phyloP scores from a whole-genome alignment of 2,797 vertebrate species.

The Takifugu ocellatus region DNA sequence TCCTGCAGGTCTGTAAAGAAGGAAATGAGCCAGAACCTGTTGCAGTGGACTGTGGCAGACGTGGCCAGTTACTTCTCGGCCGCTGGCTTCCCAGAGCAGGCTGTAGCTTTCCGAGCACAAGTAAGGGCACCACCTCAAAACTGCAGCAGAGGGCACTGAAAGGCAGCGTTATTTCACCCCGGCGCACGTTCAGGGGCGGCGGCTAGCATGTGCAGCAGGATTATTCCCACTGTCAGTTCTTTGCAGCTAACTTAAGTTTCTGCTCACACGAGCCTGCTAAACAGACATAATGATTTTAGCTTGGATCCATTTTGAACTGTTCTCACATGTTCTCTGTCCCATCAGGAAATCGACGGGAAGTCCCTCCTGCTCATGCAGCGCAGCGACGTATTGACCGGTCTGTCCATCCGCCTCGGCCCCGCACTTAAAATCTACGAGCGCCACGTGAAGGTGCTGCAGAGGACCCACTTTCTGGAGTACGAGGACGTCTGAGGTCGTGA shows the following conservation, averaged over 20 bases:
- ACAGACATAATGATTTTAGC: not conserved
- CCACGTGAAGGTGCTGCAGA: constrained; percentile 88
- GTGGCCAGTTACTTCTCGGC: constrained; percentile 88
- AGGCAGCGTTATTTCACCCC: not conserved
- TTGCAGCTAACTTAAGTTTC: not conserved
- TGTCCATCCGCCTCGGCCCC: constrained; percentile 89
- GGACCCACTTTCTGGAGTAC: constrained; percentile 87
- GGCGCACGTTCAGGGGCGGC: not conserved
- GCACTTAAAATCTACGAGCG: constrained; percentile 93
- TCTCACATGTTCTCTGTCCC: not conserved
- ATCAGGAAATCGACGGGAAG: constrained; percentile 89
- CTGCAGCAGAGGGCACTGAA: constrained; percentile 30
- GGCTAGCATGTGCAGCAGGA: not conserved
- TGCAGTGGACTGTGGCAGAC: constrained; percentile 87
- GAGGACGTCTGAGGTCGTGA: constrained; percentile 71
- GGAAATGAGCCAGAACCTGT: constrained; percentile 78
- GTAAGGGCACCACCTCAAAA: constrained; percentile 58
- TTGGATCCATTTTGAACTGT: not conserved
- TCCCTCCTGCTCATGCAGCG: constrained; percentile 91
- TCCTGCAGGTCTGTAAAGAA: constrained; percentile 68
- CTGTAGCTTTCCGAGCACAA: constrained; percentile 86
- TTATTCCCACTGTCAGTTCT: not conserved
- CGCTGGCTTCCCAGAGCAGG: constrained; percentile 89
- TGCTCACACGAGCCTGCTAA: not conserved
- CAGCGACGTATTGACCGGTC: constrained; percentile 86